Base-by-base conservation (phyloP, 37 sponge, comb jelly and placozoan species). In the Axinella damicornis region DNA sequence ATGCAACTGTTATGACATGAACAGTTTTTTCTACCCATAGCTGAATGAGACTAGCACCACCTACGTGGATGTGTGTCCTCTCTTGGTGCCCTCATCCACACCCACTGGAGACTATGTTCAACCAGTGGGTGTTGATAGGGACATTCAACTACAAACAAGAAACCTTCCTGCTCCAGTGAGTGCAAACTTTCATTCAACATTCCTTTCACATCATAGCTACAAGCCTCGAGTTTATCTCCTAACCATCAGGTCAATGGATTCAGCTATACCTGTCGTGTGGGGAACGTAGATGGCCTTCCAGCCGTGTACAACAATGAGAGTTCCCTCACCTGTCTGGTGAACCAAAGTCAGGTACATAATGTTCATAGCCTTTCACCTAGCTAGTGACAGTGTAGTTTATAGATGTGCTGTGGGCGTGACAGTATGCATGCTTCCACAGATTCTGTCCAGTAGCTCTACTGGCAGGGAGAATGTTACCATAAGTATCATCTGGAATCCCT, bases 41-140 rank as follows among this genome's bases (percentile, higher is more conserved):
- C 46, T 46, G 6, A 46, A 9, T 46, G 9, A 9, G 9, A 4
- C 46, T 46, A 46, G 9, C 46, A 46, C 46, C 46, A 46, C 46
- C 46, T 46, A 46, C 46, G 6, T 39, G 35, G 85, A 76, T 53
- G 69, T 85, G 70, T 85, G 85, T 70, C 85, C 82, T 22, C 59
- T 82, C 25, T 20, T 82, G 46, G 70, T 60, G 18, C 46, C 37
- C 39, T 24, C 77, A 35, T 20, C 56, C 38, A 46, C 46, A 46
- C 46, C 46, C 46, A 46, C 46, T 46, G 79, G 65, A n/a, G 56
- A 77, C 78, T 85, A 85, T 58, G 36, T 59, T 24, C 78, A 70
- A 58, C 85, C 67, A 65, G 85, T 85, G 28, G 28, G 41, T 30
- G 69, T 69, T 33, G 32, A 18, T n/a, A 57, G 66, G 40, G 24